phyloP scores from a whole-genome alignment of 2,888 invertebrate genomes.

The Zygothrica quintamaculata region DNA sequence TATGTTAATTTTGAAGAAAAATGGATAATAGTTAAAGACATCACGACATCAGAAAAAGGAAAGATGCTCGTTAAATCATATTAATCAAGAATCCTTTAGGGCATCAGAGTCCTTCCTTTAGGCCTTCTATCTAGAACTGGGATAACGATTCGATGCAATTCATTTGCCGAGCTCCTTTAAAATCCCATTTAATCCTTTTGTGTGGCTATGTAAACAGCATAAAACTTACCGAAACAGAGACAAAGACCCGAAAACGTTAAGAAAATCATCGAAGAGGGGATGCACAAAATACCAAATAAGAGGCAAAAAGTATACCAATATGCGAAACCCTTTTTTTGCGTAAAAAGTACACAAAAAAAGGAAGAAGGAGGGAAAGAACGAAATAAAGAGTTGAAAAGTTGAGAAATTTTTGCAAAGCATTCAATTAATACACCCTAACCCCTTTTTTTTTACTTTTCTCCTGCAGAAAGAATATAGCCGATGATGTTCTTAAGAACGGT shows the following conservation, averaged over 20 bases:
- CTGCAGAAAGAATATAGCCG: slow-evolving; percentile 7
- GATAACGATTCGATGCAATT: slow-evolving; percentile 35
- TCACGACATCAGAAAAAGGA: slow-evolving; percentile 42
- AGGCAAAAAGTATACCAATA: slow-evolving; percentile 41
- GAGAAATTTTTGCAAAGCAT: slow-evolving; percentile 60
- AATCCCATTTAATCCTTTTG: slow-evolving; percentile 76
- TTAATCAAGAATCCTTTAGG: slow-evolving; percentile 65
- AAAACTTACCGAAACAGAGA: slow-evolving; percentile 45
- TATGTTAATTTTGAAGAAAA: slow-evolving; percentile 59
- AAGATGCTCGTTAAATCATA: slow-evolving; percentile 69
- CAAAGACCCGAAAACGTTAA: slow-evolving; percentile 22
- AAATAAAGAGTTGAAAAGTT: slow-evolving; percentile 70
- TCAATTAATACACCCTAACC: slow-evolving; percentile 62
- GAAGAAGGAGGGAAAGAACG: slow-evolving; percentile 32
- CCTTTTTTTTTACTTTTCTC: slow-evolving; percentile 42
- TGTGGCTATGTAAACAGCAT: slow-evolving; percentile 75
- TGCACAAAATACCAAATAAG: slow-evolving; percentile 25
- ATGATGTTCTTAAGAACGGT: slow-evolving; percentile 32
- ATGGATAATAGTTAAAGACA: slow-evolving; percentile 18
- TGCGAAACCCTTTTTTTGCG: slow-evolving; percentile 35
- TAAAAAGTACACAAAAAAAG: slow-evolving; percentile 28
- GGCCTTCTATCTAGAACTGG: slow-evolving; percentile 1
- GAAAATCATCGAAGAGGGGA: slow-evolving; percentile 31
- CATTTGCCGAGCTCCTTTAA: slow-evolving; percentile 51
- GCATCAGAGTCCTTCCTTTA: background rate